Evolutionary conservation across 2,888 invertebrate genomes (phyloP), one percentile per base, ranked within the genome.

Genomic region (Lasioglossum morio): DNA sequence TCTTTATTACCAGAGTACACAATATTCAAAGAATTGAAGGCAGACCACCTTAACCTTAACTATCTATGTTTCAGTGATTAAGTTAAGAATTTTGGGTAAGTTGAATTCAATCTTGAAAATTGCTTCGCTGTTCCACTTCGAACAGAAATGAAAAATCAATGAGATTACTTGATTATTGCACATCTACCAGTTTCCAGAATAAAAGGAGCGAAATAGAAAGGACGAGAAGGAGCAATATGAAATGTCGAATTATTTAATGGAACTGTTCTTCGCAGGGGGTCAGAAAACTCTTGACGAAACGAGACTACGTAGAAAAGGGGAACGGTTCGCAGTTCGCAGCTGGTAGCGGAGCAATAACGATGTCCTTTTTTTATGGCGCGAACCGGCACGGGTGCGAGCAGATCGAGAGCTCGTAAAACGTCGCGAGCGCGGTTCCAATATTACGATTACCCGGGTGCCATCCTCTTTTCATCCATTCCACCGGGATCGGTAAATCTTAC

Each of bases 371-470:
- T 88, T 88, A 88, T 66, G 85, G 76, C 73, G 34, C n/a, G 70
- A 48, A 76, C 34, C 72, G 66, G 53, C 66, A 72, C 74, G 37
- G 60, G 74, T 77, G 82, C 63, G 34, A 77, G n/a, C 73, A 72
- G 78, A 84, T 85, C 66, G 78, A 72, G 69, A 77, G 77, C 81
- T 89, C 89, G 86, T 89, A 85, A 89, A 89, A 83, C 76, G 81
- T 19, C 72, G 43, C 43, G 66, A 82, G 60, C 76, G 46, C 48
- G 70, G 43, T 60, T 63, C 53, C 81, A 76, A 84, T 89, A 85
- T 89, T 85, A 75, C 76, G 84, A 89, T 87, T 85, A 87, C 79
- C 66, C 72, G 78, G 37, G 37, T 79, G 63, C 37, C 37, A 53
- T 79, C 63, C 70, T 34, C 69, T 69, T 69, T 40, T 30, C 14